Conservation (phyloP, 2,888 invertebrate species). For the Theretra japonica region DNA sequence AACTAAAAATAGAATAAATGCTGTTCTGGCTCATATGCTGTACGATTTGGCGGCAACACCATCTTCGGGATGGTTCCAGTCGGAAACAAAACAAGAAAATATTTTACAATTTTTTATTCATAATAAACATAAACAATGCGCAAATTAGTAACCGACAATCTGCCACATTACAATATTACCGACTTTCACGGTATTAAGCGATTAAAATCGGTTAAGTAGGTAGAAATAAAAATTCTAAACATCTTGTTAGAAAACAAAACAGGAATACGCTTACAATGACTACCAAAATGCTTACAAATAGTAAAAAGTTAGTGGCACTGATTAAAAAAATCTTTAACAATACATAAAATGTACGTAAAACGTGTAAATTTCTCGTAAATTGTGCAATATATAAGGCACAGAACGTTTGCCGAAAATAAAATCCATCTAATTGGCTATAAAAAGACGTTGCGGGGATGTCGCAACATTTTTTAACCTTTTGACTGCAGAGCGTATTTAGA, state of each 20-base stretch:
- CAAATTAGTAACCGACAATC: conserved; percentile 73
- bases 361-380: conserved; percentile 51
- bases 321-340: conserved; percentile 47
- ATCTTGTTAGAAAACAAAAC: conserved; percentile 62
- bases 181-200: conserved; percentile 53
- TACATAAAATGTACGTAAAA: conserved; percentile 50
- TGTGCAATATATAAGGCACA: conserved; percentile 74
- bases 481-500: conserved; percentile 28
- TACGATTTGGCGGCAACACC: conserved; percentile 20
- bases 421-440: conserved; percentile 40
- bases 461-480: conserved; percentile 26
- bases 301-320: conserved; percentile 73
- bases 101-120: conserved; percentile 72
- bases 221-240: conserved; percentile 58
- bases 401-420: conserved; percentile 45
- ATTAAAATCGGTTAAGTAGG: conserved; percentile 58
- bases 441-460: conserved; percentile 33
- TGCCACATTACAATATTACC: conserved; percentile 59
- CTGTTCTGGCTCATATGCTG: not conserved
- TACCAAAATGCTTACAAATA: conserved; percentile 73
- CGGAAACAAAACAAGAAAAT: conserved; percentile 31
- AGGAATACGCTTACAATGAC: conserved; percentile 68
- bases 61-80: conserved; percentile 13
- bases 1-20: conserved; percentile 22
- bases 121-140: conserved; percentile 82